phyloP scores from a whole-genome alignment of 2,888 invertebrate species.

The Prenolepis imparis region DNA sequence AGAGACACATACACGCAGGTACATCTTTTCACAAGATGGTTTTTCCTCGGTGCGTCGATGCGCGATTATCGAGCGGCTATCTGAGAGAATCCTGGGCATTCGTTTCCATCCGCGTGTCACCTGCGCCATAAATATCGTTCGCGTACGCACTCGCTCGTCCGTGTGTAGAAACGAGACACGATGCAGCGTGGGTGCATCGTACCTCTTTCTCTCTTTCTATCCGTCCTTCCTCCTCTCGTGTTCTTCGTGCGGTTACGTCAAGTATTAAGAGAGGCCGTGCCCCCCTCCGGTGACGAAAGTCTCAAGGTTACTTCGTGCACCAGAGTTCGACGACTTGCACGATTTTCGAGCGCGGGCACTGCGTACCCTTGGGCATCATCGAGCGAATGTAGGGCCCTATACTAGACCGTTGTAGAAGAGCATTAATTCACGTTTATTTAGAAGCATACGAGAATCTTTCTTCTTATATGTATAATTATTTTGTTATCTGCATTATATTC shows the following conservation, averaged over 20 bases:
- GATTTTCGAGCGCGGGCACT: conserved; percentile 64
- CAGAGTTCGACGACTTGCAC: conserved; percentile 74
- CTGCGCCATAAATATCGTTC: conserved; percentile 63
- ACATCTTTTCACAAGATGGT: conserved; percentile 10
- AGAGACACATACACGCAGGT: background rate
- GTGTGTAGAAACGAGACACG: conserved; percentile 61
- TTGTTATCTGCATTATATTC: background rate
- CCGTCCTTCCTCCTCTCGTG: conserved; percentile 46
- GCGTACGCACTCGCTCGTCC: conserved; percentile 70
- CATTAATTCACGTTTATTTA: background rate
- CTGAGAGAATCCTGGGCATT: conserved; percentile 71
- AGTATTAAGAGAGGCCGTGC: conserved; percentile 76
- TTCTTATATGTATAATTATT: background rate
- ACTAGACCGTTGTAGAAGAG: background rate
- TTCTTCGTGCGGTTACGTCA: conserved; percentile 74
- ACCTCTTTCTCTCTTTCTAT: conserved; percentile 17
- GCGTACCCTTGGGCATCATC: background rate
- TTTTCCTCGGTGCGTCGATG: conserved; percentile 57
- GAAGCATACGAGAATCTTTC: background rate
- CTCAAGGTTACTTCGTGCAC: conserved; percentile 75
- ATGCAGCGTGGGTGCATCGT: conserved; percentile 65
- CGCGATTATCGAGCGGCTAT: conserved; percentile 68
- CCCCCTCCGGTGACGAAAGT: conserved; percentile 72
- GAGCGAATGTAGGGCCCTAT: conserved; percentile 6
- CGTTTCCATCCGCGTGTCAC: conserved; percentile 68